phyloP scores from a whole-genome alignment of 2,113 vertebrate species.

The Ctenomys sociabilis region DNA sequence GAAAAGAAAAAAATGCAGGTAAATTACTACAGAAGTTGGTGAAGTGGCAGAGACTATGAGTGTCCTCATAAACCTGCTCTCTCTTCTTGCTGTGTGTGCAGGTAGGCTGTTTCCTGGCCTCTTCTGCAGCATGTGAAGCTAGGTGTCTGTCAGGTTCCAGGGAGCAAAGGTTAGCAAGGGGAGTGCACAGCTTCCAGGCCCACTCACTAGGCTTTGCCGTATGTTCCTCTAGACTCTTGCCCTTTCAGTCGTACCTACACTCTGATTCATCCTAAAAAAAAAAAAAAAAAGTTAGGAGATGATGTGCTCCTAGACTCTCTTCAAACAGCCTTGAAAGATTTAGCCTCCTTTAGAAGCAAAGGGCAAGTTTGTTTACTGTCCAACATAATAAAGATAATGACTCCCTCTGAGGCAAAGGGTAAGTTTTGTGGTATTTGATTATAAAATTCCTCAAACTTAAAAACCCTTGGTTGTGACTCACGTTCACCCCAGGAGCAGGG shows the following conservation, averaged over 20 bases:
- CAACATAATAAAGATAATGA: not conserved
- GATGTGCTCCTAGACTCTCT: not conserved
- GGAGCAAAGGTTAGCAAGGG: not conserved
- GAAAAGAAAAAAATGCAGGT: slow-evolving; percentile 47
- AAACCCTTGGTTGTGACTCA: not conserved
- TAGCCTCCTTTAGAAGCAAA: slow-evolving; percentile 32
- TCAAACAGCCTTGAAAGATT: slow-evolving; percentile 43
- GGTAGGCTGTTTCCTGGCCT: not conserved
- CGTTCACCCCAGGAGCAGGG: not conserved
- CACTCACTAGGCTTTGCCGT: not conserved
- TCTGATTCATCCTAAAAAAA: not conserved
- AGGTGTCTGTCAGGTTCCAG: not conserved
- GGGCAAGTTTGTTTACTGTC: not conserved
- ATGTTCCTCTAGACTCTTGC: not conserved
- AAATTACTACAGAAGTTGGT: not conserved
- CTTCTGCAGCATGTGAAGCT: not conserved
- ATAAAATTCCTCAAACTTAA: not conserved
- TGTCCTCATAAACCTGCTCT: not conserved
- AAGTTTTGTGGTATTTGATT: slow-evolving; percentile 36
- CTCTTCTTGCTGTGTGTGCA: not conserved
- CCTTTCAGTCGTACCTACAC: not conserved
- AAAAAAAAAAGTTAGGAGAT: not conserved
- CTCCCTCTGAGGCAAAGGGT: not conserved
- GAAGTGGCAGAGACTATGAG: not conserved
- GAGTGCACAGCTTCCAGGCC: not conserved